Evolutionary conservation across 2,888 invertebrate species (phyloP), one percentile per base, ranked within the genome.

Genomic region (Ligdia adustata): DNA sequence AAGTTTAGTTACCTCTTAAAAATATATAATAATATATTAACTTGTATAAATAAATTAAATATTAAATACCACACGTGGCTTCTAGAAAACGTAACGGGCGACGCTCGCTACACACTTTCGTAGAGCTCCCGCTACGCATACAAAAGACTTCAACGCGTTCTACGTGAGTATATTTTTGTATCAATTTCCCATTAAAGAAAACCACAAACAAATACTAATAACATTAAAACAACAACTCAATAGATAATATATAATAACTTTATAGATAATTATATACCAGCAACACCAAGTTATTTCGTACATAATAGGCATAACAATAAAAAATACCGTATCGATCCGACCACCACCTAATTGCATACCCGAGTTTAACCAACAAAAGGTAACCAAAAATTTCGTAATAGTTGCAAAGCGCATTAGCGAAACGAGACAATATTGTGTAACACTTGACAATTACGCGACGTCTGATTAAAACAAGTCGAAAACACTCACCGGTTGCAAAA

Each of bases 401-500:
- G 55, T 71, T 67, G 69, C 67, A 69, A n/a, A 33, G 66, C 58
- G 62, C 69, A 69, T 69, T 66, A 66, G 64, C 66, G 69, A 70
- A 70, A 66, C 71, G 57, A 68, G 69, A 64, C 57, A 45, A 60
- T 46, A 72, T 82, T 81, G 74, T 73, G 75, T 73, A 49, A 49
- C 46, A 40, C 38, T 32, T 48, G 64, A 75, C 69, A 76, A 80
- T 79, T 79, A 79, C 75, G 77, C 68, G 69, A 73, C 52, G 57
- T 64, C 64, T 68, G 72, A 79, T 81, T 75, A 82, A 83, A 81
- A 79, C 71, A 75, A 81, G 72, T 49, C 67, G 65, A 75, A 76
- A 76, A 72, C 72, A 82, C 89, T 87, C 71, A 88, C 87, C 86
- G 65, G 66, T 85, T 75, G 83, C 82, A 80, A 86, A 82, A 86